Percentiles rank a stretch among this genome's conserved stretches.
Conservation (phyloP, 2,797 vertebrate genomes). For the Poecilia wingei region DNA sequence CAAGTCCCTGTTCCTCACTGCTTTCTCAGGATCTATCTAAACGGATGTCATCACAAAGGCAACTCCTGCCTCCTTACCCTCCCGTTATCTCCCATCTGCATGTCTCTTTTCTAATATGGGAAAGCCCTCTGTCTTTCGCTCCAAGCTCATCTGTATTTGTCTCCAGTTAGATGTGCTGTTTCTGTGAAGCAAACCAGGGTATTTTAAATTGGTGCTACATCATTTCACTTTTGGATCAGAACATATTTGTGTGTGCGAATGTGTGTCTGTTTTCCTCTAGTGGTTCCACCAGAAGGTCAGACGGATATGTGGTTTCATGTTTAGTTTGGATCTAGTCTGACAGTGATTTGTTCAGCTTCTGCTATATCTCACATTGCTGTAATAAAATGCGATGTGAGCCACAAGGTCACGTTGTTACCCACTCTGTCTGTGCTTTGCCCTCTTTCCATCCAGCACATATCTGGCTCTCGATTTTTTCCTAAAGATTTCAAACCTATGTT, state of each 20-base stretch:
- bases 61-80: constrained; percentile 37
- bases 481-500: not conserved
- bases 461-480: not conserved
- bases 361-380: constrained; percentile 56
- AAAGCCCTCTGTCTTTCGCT: constrained; percentile 42
- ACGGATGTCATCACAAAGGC: constrained; percentile 27
- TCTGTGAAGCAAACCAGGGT: constrained; percentile 41
- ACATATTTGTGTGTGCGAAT: constrained; percentile 33
- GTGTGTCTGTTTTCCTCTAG: constrained; percentile 18
- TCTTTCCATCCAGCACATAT: constrained; percentile 2
- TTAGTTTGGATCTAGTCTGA: constrained; percentile 69
- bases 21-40: constrained; percentile 35
- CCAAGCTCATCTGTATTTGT: constrained; percentile 28
- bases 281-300: constrained; percentile 52
- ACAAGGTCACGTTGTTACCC: constrained; percentile 56
- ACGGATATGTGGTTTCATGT: constrained; percentile 63
- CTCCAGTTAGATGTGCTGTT: constrained; percentile 11
- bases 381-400: constrained; percentile 55
- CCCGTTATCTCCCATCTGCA: constrained; percentile 18
- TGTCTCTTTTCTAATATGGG: constrained; percentile 36
- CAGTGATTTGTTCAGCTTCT: constrained; percentile 64
- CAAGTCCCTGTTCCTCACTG: constrained; percentile 21
- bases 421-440: constrained; percentile 12
- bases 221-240: constrained; percentile 47
- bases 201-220: constrained; percentile 34